These are phyloP conservation scores for Arremon aurantiirostris DNA, from an alignment of 2,797 vertebrate species.

Conservation along the genomic window DNA sequence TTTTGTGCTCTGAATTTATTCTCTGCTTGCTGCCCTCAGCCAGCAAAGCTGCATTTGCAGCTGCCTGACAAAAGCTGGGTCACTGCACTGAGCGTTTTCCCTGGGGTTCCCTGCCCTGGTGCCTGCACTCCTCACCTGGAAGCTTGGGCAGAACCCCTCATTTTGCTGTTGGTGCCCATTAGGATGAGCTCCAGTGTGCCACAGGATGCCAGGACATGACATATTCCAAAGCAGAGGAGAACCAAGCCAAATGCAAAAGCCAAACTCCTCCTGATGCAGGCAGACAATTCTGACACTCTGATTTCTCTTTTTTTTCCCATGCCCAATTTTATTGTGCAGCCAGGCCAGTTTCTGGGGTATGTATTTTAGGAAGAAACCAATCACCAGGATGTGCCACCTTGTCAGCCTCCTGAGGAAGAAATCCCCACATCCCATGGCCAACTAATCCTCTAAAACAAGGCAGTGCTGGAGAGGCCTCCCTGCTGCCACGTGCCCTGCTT, in stretches of 20 bases:
- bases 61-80: background rate
- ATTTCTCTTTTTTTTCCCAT: background rate
- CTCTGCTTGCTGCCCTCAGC: background rate
- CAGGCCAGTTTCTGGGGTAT: constrained; percentile 27
- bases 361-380: constrained; percentile 39
- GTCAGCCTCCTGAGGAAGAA: constrained; percentile 12
- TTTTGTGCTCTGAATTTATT: background rate
- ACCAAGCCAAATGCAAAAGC: background rate
- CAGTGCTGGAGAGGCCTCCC: background rate
- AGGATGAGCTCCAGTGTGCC: background rate
- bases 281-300: background rate
- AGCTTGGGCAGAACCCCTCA: background rate
- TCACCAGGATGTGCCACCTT: constrained; percentile 16
- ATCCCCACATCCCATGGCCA: background rate
- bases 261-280: background rate
- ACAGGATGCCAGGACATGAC: background rate
- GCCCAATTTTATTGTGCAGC: background rate
- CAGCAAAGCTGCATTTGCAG: background rate
- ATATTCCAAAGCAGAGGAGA: background rate
- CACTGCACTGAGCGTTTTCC: background rate
- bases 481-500: background rate
- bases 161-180: background rate
- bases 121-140: background rate
- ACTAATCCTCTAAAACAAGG: background rate
- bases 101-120: background rate